Conservation (phyloP, 92 coral and sea anemone genomes). For the Pocillopora grandis region DNA sequence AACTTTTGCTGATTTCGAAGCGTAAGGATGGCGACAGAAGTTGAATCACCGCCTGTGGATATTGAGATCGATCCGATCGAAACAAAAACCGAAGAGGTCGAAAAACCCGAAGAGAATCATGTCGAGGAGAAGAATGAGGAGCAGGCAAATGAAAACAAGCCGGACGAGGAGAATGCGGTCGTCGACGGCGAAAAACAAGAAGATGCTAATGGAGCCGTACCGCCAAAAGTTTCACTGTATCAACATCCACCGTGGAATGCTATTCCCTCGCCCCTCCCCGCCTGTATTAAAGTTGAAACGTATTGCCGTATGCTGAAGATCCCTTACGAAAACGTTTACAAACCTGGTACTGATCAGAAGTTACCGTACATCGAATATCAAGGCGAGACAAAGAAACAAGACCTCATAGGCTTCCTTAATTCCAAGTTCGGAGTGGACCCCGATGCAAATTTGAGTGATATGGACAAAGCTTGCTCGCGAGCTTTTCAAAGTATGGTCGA, state of each 20-base stretch:
- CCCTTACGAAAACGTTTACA: constrained; percentile 90
- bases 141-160: constrained; percentile 77
- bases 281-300: constrained; percentile 90
- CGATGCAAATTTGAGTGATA: constrained; percentile 68
- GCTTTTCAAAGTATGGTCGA: constrained; percentile 95
- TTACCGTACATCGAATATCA: constrained; percentile 94
- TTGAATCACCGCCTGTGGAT: constrained; percentile 64
- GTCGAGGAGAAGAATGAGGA: constrained; percentile 85
- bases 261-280: constrained; percentile 86
- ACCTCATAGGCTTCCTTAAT: constrained; percentile 85
- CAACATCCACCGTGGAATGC: constrained; percentile 86
- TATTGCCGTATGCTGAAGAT: constrained; percentile 88
- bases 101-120: constrained; percentile 80
- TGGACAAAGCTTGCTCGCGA: constrained; percentile 83
- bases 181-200: constrained; percentile 66
- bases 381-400: constrained; percentile 87
- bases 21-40: constrained; percentile 84
- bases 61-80: constrained; percentile 57
- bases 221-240: constrained; percentile 81
- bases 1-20: constrained; percentile 64
- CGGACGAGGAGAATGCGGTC: constrained; percentile 85
- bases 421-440: constrained; percentile 85
- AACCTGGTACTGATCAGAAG: constrained; percentile 82
- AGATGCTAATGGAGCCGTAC: constrained; percentile 72
- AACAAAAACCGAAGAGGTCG: constrained; percentile 69